Percentiles rank a stretch among this genome's conserved stretches.
phyloP scores from a whole-genome alignment of 2,888 invertebrate species.

The Phytoseiulus persimilis region DNA sequence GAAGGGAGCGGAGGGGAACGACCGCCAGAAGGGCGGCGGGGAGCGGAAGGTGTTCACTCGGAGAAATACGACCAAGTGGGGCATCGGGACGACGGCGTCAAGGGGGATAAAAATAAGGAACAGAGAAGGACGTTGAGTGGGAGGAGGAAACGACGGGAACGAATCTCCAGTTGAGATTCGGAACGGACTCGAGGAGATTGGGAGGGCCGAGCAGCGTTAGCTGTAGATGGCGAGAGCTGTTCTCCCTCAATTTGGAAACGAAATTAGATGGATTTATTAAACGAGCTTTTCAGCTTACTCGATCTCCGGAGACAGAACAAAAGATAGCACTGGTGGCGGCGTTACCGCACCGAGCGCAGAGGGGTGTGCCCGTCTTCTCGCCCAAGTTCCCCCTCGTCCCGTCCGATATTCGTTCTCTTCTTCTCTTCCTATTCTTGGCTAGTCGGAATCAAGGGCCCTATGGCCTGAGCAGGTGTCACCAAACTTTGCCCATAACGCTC shows the following conservation, averaged over 20 bases:
- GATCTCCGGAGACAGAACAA: background rate
- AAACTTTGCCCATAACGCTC: background rate
- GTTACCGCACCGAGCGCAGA: background rate
- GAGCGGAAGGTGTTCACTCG: no score
- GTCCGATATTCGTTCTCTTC: background rate
- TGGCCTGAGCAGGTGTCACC: conserved; percentile 5
- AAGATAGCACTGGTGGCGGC: background rate
- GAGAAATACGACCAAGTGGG: no score
- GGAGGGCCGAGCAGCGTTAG: background rate
- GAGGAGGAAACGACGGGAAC: background rate
- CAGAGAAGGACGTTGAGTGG: background rate
- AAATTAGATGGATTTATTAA: conserved; percentile 35
- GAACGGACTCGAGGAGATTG: background rate
- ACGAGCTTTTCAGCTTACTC: background rate
- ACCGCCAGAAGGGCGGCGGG: no score
- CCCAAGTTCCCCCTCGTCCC: background rate
- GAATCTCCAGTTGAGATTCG: background rate
- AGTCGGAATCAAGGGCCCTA: background rate
- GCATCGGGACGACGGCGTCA: background rate
- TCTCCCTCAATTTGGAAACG: conserved; percentile 29
- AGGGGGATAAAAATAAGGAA: background rate
- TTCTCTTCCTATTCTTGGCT: background rate
- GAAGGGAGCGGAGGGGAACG: no score
- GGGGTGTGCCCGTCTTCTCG: background rate
- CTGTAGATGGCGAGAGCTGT: background rate